Evolutionary conservation across 2,888 invertebrate species (phyloP).

Genomic region (Drosophila borborema): DNA sequence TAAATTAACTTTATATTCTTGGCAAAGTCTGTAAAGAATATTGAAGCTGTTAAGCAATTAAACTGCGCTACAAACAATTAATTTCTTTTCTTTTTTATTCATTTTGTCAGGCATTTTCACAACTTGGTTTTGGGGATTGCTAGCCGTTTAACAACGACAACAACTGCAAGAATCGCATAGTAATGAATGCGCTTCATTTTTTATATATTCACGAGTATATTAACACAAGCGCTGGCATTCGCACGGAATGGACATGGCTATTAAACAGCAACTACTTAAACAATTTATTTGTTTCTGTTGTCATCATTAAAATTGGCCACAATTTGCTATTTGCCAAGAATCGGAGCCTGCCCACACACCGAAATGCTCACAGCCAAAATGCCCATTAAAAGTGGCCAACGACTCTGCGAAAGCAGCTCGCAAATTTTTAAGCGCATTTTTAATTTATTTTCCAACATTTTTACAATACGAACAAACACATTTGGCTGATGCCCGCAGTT

Average conservation of each 20-base stretch:
- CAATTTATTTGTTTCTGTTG: conserved; percentile 58
- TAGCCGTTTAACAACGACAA: conserved; percentile 5
- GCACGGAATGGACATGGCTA: conserved; percentile 31
- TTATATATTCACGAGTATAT: background rate
- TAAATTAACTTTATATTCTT: background rate
- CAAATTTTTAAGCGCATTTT: conserved; percentile 68
- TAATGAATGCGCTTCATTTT: background rate
- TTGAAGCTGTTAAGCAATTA: background rate
- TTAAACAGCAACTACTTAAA: conserved; percentile 46
- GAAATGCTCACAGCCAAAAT: conserved; percentile 55
- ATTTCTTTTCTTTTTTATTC: too few species aligned
- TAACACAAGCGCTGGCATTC: conserved; percentile 19
- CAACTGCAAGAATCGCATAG: background rate
- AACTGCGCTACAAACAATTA: background rate
- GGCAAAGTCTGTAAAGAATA: background rate
- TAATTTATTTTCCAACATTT: conserved; percentile 77
- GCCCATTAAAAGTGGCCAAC: conserved; percentile 53
- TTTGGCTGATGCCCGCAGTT: conserved; percentile 43
- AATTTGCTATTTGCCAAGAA: conserved; percentile 37
- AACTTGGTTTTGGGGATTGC: background rate
- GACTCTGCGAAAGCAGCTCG: conserved; percentile 43
- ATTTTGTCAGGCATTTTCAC: background rate
- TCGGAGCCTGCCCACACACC: conserved; percentile 64
- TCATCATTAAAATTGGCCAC: conserved; percentile 54
- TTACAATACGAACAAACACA: conserved; percentile 67